phyloP scores from a whole-genome alignment of 2,113 vertebrate genomes.

The Empidonax alnorum region DNA sequence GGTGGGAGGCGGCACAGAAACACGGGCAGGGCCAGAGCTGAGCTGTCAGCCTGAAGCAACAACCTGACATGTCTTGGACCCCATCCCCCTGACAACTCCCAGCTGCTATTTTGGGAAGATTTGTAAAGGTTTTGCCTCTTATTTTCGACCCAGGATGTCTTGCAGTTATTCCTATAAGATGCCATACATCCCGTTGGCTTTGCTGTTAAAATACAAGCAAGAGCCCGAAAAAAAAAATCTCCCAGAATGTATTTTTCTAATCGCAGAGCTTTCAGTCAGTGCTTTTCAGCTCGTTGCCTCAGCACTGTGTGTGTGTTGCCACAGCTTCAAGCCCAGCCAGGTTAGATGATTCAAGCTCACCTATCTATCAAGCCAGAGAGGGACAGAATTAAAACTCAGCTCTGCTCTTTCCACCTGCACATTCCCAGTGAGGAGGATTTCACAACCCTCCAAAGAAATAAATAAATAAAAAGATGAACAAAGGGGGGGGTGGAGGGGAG shows the following conservation, averaged over 20 bases:
- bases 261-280: background rate
- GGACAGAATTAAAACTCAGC: background rate
- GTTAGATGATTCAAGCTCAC: background rate
- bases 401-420: background rate
- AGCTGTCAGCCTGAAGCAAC: background rate
- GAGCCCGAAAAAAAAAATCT: background rate
- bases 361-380: background rate
- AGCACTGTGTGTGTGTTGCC: background rate
- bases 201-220: background rate
- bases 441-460: background rate
- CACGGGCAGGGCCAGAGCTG: background rate
- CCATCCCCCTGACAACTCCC: background rate
- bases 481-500: background rate
- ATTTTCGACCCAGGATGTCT: background rate
- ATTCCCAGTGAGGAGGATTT: background rate
- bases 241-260: background rate
- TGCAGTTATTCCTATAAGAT: background rate
- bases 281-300: background rate
- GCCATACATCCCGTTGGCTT: background rate
- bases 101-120: background rate
- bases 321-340: background rate
- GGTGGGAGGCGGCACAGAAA: background rate
- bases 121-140: background rate
- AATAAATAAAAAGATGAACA: background rate
- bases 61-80: background rate